A percentile compares a stretch with the other conserved stretches of the same genome.
phyloP scores from a whole-genome alignment of 2,888 invertebrate genomes.

The Calliphora vomitoria region DNA sequence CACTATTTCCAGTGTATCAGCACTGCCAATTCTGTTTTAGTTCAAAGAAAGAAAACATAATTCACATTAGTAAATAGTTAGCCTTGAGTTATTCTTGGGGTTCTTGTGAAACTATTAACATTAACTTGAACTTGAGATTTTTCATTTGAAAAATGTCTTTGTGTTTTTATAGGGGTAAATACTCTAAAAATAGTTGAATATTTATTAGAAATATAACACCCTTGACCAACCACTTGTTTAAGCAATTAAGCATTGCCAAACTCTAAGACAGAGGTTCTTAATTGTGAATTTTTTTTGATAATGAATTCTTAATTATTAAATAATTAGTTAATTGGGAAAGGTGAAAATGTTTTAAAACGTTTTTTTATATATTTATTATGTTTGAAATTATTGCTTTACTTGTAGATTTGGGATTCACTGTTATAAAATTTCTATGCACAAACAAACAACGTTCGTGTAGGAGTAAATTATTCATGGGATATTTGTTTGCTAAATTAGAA shows the following conservation, averaged over 20 bases:
- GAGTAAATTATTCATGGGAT: slow-evolving; percentile 38
- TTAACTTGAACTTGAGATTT: slow-evolving; percentile 79
- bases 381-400: background rate
- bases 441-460: slow-evolving; percentile 19
- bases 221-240: slow-evolving; percentile 24
- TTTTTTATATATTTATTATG: background rate
- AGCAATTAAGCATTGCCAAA: slow-evolving; percentile 10
- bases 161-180: background rate
- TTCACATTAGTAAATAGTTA: slow-evolving; percentile 16
- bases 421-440: background rate
- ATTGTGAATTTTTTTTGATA: background rate
- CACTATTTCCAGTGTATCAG: slow-evolving; percentile 83
- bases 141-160: slow-evolving; percentile 5
- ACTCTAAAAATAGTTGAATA: slow-evolving; percentile 40
- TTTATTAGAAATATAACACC: slow-evolving; percentile 22
- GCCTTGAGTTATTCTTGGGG: slow-evolving; percentile 33
- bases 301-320: too few species aligned
- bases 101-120: slow-evolving; percentile 64
- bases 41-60: slow-evolving; percentile 43
- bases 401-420: slow-evolving; percentile 28
- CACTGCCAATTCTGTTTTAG: slow-evolving; percentile 82
- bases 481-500: slow-evolving; percentile 50
- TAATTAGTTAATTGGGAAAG: too few species aligned
- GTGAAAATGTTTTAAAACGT: too few species aligned
- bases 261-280: slow-evolving; percentile 18